Conservation (phyloP, 2,888 invertebrate genomes). For the Dioctria linearis region DNA sequence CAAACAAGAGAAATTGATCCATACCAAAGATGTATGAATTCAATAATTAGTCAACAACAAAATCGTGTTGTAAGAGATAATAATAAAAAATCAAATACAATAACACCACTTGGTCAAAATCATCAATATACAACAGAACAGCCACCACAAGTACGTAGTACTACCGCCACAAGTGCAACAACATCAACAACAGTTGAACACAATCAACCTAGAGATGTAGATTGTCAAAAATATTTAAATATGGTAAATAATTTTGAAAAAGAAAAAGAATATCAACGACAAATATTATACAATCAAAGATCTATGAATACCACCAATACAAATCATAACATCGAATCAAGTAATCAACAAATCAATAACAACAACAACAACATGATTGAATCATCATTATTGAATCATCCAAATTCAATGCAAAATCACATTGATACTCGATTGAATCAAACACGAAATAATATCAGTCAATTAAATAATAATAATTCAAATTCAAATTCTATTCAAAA, state of each 20-base stretch:
- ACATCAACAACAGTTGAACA: neutral
- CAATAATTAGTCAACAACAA: neutral
- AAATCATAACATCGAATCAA: neutral
- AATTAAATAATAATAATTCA: neutral
- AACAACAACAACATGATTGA: neutral
- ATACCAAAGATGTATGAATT: neutral
- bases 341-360: neutral
- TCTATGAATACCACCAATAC: neutral
- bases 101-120: neutral
- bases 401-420: conserved; percentile 11
- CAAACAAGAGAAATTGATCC: neutral
- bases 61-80: neutral
- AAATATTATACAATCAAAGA: conserved; percentile 33
- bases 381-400: neutral
- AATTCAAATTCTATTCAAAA: conserved; percentile 13
- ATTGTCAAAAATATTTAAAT: conserved; percentile 18
- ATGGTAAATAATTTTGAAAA: conserved; percentile 12
- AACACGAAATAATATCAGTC: neutral
- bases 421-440: neutral
- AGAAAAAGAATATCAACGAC: conserved; percentile 43
- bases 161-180: neutral
- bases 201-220: neutral
- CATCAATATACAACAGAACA: no score
- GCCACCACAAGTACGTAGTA: no score
- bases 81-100: neutral